phyloP scores from a whole-genome alignment of 2,113 vertebrate species.

The Thymallus thymallus region DNA sequence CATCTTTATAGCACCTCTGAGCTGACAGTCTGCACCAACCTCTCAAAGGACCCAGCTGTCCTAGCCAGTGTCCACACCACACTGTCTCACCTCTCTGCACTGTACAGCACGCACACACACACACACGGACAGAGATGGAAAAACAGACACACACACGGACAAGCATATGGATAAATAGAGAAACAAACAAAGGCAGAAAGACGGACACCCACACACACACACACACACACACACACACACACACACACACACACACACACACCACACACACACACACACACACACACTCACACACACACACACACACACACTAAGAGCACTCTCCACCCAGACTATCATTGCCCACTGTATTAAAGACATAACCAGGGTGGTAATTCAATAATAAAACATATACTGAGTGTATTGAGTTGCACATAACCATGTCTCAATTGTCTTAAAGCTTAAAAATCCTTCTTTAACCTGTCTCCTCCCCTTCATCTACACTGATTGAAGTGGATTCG shows the following conservation, averaged over 20 bases:
- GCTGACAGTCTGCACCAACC: constrained; percentile 45
- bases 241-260: constrained; percentile 22
- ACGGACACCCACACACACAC: constrained; percentile 14
- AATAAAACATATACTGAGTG: constrained; percentile 31
- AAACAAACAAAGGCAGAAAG: neutral
- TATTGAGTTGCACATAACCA: no score
- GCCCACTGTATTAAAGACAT: constrained; percentile 33
- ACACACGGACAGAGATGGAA: neutral
- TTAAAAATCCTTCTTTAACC: no score
- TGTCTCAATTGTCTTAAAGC: no score
- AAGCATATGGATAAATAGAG: constrained; percentile 12
- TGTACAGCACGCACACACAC: constrained; percentile 33
- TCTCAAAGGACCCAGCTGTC: constrained; percentile 42
- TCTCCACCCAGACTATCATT: constrained; percentile 25
- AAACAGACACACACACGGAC: constrained; percentile 6
- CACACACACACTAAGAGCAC: constrained; percentile 16
- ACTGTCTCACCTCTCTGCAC: constrained; percentile 42
- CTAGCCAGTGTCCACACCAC: constrained; percentile 24
- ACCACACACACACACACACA: constrained; percentile 21
- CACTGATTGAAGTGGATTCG: no score
- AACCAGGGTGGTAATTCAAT: constrained; percentile 52
- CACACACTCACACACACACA: constrained; percentile 25
- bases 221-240: constrained; percentile 21
- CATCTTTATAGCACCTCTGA: constrained; percentile 66
- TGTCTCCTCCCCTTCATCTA: no score